A percentile compares a stretch with the other conserved stretches of the same genome.
Evolutionary conservation across 1,140 invertebrate genomes (phyloP).

Genomic region (Samia ricini): DNA sequence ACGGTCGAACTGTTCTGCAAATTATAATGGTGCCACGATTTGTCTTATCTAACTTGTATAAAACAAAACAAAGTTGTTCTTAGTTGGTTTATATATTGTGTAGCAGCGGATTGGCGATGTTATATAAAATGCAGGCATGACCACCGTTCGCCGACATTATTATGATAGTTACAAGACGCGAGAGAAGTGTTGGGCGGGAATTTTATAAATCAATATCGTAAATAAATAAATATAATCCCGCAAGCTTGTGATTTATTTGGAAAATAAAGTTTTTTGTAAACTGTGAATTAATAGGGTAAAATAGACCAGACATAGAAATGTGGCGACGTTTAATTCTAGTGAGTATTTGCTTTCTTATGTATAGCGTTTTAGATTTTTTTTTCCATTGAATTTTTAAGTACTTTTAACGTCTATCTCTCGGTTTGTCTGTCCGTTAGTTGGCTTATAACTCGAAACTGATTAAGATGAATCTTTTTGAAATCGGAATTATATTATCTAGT

Average conservation of each 20-base stretch:
- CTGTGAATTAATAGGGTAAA: constrained; percentile 13
- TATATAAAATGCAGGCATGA: constrained; percentile 57
- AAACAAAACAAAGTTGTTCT: constrained; percentile 50
- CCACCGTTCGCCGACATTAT: constrained; percentile 49
- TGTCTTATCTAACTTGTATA: constrained; percentile 55
- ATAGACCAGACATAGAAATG: constrained; percentile 17
- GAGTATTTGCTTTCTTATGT: constrained; percentile 15
- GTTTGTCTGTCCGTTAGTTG: too few relatives aligned
- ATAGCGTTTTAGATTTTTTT: background rate
- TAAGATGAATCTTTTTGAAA: too few relatives aligned
- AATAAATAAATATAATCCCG: constrained; percentile 12
- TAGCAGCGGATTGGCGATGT: constrained; percentile 46
- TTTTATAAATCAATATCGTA: constrained; percentile 20
- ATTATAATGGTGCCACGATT: constrained; percentile 41
- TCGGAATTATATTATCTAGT: too few relatives aligned
- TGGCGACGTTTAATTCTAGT: constrained; percentile 27
- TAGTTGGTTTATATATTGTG: constrained; percentile 45
- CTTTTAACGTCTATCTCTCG: too few relatives aligned
- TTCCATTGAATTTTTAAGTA: too few relatives aligned
- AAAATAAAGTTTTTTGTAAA: constrained; percentile 12
- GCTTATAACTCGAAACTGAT: too few relatives aligned
- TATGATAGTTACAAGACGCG: constrained; percentile 36
- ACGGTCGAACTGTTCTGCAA: constrained; percentile 42
- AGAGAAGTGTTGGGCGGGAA: constrained; percentile 34
- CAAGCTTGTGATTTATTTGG: constrained; percentile 17